Conservation (phyloP, 2,797 vertebrate genomes). For the Leucoraja ocellata region DNA sequence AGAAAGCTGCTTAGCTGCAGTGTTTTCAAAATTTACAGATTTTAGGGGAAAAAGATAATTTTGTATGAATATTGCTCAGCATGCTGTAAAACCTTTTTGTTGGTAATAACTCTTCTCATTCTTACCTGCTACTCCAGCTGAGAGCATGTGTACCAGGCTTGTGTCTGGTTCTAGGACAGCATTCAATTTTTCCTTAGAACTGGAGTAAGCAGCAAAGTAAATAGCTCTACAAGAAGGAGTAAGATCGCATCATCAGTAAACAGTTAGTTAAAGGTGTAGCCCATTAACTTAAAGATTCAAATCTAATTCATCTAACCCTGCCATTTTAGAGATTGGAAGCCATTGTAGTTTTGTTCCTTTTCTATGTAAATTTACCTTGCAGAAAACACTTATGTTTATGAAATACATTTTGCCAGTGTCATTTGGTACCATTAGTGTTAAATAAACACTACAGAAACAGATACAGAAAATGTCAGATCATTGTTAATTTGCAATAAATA, state of each 20-base stretch:
- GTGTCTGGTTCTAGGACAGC: conserved; percentile 83
- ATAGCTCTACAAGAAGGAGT: conserved; percentile 72
- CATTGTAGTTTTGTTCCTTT: no score
- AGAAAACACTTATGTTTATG: not conserved
- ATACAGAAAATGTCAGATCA: not conserved
- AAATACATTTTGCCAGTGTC: not conserved
- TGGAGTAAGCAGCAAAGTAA: conserved; percentile 97
- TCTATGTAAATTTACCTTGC: not conserved
- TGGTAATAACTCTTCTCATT: conserved; percentile 37
- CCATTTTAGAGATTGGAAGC: not conserved
- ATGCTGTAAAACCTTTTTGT: not conserved
- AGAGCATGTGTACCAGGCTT: conserved; percentile 93
- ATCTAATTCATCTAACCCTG: not conserved
- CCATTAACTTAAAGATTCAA: not conserved
- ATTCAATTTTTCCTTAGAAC: conserved; percentile 89
- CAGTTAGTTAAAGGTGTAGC: not conserved
- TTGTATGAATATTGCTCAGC: not conserved
- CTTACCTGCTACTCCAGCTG: conserved; percentile 96
- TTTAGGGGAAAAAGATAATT: not conserved
- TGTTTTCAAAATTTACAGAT: not conserved
- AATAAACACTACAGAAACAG: not conserved
- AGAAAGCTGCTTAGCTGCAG: not conserved
- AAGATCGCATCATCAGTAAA: conserved; percentile 38
- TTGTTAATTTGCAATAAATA: not conserved
- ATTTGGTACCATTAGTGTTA: not conserved